A percentile compares a stretch with the other conserved stretches of the same genome.
These are phyloP conservation scores for Sinodicranocentrus sp. DNA, from an alignment of 2,888 invertebrate genomes.

Conservation along the genomic window DNA sequence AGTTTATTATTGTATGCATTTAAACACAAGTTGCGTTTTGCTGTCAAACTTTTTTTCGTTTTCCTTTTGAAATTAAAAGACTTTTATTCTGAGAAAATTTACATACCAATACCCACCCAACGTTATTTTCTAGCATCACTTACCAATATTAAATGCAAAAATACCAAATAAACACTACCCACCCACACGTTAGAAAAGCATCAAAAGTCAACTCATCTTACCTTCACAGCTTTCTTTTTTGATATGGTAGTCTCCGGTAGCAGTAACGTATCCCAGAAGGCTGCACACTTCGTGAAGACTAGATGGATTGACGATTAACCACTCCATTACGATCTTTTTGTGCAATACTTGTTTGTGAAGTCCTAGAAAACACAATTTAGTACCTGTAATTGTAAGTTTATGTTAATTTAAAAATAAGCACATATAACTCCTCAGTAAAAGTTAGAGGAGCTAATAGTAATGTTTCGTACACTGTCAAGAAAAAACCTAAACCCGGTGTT, in stretches of 20 bases:
- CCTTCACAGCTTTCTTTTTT: constrained; percentile 67
- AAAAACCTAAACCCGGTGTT: neutral
- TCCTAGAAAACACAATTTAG: neutral
- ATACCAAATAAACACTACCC: no score
- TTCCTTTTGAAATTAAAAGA: no score
- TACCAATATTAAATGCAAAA: no score
- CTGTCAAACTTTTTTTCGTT: no score
- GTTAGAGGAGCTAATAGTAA: neutral
- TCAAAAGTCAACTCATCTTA: no score
- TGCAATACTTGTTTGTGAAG: neutral
- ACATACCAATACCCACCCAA: no score
- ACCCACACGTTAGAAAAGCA: no score
- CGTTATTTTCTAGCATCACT: no score
- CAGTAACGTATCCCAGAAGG: constrained; percentile 53
- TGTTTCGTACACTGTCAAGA: neutral
- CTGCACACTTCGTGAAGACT: constrained; percentile 70
- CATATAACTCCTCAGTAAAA: neutral
- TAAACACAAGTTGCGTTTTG: no score
- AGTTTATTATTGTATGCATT: no score
- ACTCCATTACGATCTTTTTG: constrained; percentile 63
- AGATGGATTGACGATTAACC: constrained; percentile 67
- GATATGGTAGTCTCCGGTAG: constrained; percentile 56
- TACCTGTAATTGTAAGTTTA: neutral
- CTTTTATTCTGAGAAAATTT: no score
- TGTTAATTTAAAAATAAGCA: neutral